Percentiles rank a stretch among this genome's conserved stretches.
These are phyloP conservation scores for Imbricaverruca yamaguchii DNA, from an alignment of 2,888 invertebrate species.

Conservation along the genomic window DNA sequence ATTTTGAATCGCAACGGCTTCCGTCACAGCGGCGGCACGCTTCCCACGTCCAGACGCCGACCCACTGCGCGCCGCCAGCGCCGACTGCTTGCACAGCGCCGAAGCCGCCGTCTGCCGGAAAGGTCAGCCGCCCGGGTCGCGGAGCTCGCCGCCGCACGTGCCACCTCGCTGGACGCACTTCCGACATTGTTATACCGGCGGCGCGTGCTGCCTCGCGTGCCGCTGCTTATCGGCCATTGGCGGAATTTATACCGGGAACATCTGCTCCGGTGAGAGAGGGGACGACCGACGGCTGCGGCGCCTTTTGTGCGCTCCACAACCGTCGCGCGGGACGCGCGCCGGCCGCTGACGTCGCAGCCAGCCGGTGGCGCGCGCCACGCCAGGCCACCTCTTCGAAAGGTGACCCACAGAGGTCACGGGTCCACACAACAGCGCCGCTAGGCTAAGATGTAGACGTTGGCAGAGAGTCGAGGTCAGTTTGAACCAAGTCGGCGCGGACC, in stretches of 20 bases:
- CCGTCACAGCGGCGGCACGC: not conserved
- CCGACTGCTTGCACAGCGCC: not conserved
- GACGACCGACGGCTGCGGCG: not conserved
- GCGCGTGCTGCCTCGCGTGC: slow-evolving; percentile 9
- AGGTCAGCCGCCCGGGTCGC: not conserved
- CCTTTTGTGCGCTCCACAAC: not conserved
- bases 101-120: too few species aligned
- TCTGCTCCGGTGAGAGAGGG: not conserved
- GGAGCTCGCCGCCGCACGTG: not conserved
- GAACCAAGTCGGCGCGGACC: not conserved
- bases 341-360: not conserved
- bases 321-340: not conserved
- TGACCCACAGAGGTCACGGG: too few species aligned
- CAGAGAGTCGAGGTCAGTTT: not conserved
- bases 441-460: too few species aligned
- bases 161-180: not conserved
- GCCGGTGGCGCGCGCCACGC: not conserved
- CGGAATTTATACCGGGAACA: slow-evolving; percentile 15
- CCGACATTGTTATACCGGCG: slow-evolving; percentile 2
- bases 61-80: not conserved
- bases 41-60: not conserved
- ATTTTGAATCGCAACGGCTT: slow-evolving; percentile 5
- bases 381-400: too few species aligned
- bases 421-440: too few species aligned
- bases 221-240: slow-evolving; percentile 15